phyloP scores from a whole-genome alignment of 2,888 invertebrate species.

The Linnaemya vulpina region DNA sequence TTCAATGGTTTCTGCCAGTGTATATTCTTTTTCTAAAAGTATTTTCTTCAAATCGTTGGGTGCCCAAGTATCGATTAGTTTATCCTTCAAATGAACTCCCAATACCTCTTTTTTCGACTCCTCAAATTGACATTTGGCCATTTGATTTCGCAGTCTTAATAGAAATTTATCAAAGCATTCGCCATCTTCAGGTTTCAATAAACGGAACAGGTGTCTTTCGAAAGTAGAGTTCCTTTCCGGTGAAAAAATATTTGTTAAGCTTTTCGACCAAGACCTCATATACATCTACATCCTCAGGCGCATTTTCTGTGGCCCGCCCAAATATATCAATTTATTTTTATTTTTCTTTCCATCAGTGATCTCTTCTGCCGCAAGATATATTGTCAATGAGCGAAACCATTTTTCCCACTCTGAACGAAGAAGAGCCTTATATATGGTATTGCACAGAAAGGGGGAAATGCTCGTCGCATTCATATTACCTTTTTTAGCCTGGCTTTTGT shows the following conservation, averaged over 20 bases:
- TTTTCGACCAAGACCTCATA: conserved; percentile 29
- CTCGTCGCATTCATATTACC: conserved; percentile 19
- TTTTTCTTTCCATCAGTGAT: conserved; percentile 56
- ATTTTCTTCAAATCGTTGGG: conserved; percentile 64
- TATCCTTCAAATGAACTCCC: conserved; percentile 58
- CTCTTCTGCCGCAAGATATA: conserved; percentile 61
- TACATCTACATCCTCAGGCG: neutral
- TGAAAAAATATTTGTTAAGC: conserved; percentile 52
- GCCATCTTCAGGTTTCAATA: conserved; percentile 74
- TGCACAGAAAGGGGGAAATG: conserved; percentile 18
- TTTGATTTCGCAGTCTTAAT: conserved; percentile 70
- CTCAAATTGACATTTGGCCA: conserved; percentile 65
- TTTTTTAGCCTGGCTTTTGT: neutral
- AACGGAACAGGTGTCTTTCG: conserved; percentile 71
- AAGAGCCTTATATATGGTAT: conserved; percentile 33
- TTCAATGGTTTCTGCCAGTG: conserved; percentile 46
- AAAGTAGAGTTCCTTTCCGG: conserved; percentile 61
- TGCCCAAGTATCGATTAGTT: conserved; percentile 65
- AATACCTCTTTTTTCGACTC: conserved; percentile 61
- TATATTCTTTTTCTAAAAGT: conserved; percentile 62
- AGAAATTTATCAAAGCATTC: conserved; percentile 77
- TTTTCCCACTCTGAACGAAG: conserved; percentile 63
- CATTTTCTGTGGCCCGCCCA: conserved; percentile 49
- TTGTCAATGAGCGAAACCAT: conserved; percentile 47
- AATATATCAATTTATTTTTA: conserved; percentile 61